phyloP scores from a whole-genome alignment of 1,140 invertebrate genomes.

The Carcinoscorpius rotundicauda region DNA sequence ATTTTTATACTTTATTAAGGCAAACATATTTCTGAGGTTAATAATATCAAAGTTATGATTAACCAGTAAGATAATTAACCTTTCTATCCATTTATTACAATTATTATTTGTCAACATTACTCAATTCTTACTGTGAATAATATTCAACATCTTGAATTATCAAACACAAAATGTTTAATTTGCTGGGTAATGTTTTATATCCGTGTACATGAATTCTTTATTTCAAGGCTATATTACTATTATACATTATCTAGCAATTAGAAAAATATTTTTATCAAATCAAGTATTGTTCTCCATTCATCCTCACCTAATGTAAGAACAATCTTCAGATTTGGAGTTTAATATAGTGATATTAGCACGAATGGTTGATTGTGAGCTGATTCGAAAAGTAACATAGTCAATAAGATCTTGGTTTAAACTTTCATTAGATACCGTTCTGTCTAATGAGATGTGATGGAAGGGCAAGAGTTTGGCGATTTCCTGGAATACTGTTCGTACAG shows the following conservation, averaged over 20 bases:
- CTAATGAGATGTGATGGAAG: conserved; percentile 42
- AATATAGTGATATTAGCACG: conserved; percentile 25
- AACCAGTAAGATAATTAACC: too few relatives aligned
- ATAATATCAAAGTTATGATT: too few relatives aligned
- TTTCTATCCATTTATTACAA: too few relatives aligned
- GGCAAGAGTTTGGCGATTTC: conserved; percentile 72
- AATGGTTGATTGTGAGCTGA: conserved; percentile 21
- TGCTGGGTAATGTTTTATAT: too few relatives aligned
- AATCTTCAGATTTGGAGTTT: conserved; percentile 18
- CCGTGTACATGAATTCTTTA: too few relatives aligned
- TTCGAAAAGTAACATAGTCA: conserved; percentile 33
- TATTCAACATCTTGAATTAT: too few relatives aligned
- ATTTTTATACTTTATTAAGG: too few relatives aligned
- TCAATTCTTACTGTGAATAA: too few relatives aligned
- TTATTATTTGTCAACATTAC: too few relatives aligned
- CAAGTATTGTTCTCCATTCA: not conserved
- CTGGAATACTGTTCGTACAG: conserved; percentile 66
- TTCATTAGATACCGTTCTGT: conserved; percentile 12
- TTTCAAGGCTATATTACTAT: too few relatives aligned
- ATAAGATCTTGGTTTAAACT: conserved; percentile 17
- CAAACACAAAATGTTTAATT: too few relatives aligned
- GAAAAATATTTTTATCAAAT: not conserved
- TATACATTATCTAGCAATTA: not conserved
- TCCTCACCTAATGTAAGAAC: conserved; percentile 14
- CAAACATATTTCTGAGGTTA: too few relatives aligned